These are phyloP conservation scores for Alfaro cultratus DNA, from an alignment of 2,797 vertebrate genomes.

Conservation along the genomic window DNA sequence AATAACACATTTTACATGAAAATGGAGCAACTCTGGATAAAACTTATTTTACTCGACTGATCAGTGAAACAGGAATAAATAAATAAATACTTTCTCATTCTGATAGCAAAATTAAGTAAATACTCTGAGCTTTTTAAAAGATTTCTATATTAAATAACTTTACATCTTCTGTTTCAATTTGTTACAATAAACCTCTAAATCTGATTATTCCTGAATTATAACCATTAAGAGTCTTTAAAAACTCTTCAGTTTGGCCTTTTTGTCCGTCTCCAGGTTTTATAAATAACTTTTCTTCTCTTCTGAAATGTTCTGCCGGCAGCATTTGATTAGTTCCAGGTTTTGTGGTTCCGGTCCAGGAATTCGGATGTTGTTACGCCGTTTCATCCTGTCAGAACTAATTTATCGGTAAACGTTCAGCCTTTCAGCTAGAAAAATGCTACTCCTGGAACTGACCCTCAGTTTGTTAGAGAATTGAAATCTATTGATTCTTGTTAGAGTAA, in stretches of 20 bases:
- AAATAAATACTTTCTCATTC: background rate
- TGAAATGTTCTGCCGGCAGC: background rate
- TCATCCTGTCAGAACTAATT: background rate
- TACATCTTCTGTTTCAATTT: background rate
- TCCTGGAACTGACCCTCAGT: background rate
- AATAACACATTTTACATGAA: background rate
- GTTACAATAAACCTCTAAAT: background rate
- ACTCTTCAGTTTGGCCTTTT: background rate
- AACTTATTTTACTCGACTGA: background rate
- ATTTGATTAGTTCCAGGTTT: constrained; percentile 4
- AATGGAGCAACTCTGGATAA: background rate
- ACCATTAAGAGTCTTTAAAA: background rate
- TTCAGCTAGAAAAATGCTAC: background rate
- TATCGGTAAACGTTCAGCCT: background rate
- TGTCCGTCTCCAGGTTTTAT: background rate
- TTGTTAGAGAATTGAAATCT: background rate
- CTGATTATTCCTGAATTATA: background rate
- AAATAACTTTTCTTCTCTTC: background rate
- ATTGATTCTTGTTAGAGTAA: background rate
- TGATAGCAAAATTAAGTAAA: background rate
- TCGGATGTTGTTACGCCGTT: background rate
- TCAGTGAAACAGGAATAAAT: background rate
- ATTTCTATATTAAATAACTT: background rate
- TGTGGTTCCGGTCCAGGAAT: background rate
- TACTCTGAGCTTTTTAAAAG: background rate